A percentile compares a stretch with the other conserved stretches of the same genome.
These are phyloP conservation scores for Potamilus streckersoni DNA, from an alignment of 1,140 invertebrate species.

Conservation along the genomic window DNA sequence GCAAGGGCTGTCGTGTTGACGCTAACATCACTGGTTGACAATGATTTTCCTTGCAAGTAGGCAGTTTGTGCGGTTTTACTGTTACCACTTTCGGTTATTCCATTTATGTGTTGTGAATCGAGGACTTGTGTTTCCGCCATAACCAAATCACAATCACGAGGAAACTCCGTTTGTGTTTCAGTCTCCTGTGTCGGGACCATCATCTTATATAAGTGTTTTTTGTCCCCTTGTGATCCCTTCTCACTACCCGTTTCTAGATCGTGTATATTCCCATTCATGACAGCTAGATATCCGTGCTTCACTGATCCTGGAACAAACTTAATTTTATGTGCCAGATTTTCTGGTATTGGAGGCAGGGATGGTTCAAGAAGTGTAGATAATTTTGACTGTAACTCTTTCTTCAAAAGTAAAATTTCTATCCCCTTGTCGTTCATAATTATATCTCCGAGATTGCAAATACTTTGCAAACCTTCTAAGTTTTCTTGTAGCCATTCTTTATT, in stretches of 20 bases:
- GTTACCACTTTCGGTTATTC: not conserved
- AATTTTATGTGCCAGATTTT: slow-evolving; percentile 39
- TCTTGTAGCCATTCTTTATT: slow-evolving; percentile 61
- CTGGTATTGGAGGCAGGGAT: slow-evolving; percentile 38
- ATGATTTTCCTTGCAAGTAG: not conserved
- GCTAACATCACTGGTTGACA: not conserved
- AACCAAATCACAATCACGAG: not conserved
- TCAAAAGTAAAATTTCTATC: slow-evolving; percentile 66
- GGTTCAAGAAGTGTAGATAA: slow-evolving; percentile 52
- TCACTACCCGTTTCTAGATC: too few species aligned
- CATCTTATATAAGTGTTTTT: too few species aligned
- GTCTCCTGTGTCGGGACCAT: not conserved
- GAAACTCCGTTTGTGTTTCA: not conserved
- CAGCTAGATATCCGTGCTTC: slow-evolving; percentile 46
- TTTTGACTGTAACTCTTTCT: slow-evolving; percentile 64
- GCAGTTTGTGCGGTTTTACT: not conserved
- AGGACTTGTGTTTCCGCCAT: not conserved
- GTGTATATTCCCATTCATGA: too few species aligned
- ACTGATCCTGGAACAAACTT: slow-evolving; percentile 57
- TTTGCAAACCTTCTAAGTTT: slow-evolving; percentile 61
- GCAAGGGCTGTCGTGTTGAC: not conserved
- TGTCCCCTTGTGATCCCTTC: too few species aligned
- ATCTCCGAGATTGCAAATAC: slow-evolving; percentile 62
- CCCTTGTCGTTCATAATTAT: slow-evolving; percentile 64
- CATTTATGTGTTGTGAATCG: not conserved